Evolutionary conservation across 2,888 invertebrate genomes (phyloP), one percentile per base, ranked within the genome.

Genomic region (Eucriotettix oculatus): DNA sequence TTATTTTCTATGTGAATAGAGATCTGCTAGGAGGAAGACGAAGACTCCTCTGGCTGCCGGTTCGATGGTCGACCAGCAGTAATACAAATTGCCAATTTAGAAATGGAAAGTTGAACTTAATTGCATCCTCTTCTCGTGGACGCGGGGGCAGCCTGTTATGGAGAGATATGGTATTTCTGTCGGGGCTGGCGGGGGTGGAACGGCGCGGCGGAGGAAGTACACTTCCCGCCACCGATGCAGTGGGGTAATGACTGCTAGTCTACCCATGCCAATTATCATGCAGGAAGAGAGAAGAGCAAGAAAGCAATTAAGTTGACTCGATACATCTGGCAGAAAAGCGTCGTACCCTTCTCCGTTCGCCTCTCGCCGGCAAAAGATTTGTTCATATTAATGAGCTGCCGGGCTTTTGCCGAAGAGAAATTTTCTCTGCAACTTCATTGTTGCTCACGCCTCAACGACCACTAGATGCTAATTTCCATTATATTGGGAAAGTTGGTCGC

Each of bases 81-180:
- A 58, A 62, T 62, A 64, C 62, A 64, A 64, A 62, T 64, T 62
- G 64, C 59, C 62, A 64, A 62, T 62, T 64, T 64, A 59, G 64
- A 60, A 64, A 64, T 64, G 64, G 62, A 64, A 62, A 64, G 64
- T 62, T 61, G 57, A 64, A 58, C 61, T 58, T 62, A 62, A 64
- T 62, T 64, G 64, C 60, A 61, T 60, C 58, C 61, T 61, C 61
- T 59, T 52, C 53, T 54, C 41, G 55, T 17, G 29, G 55, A 40
- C 55, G 54, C 17, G 42, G 55, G 29, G 40, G 14, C 40, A 41
- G 12, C 42, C 9, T 41, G 55, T 55, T 48, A 48, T 48, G 48
- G 12, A 48, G 12, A 48, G 48, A 48, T 48, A 48, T 48, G 48
- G 48, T 48, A 48, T 48, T 48, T 48, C 14, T 48, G 48, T 48